Conservation (phyloP, 1,140 invertebrate species). For the Trialeurodes vaporariorum region DNA sequence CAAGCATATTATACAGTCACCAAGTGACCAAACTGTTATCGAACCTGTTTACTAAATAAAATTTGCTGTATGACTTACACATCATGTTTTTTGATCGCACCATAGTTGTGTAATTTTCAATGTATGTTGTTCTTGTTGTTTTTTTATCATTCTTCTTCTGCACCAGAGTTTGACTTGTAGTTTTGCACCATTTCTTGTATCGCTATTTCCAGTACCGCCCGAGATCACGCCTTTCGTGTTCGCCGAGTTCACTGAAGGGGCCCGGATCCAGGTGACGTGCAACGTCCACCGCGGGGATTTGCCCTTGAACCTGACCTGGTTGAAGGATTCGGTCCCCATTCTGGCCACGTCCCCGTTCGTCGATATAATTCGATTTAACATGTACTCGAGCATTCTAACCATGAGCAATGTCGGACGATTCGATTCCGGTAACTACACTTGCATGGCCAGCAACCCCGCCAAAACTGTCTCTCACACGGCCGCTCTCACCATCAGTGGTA, state of each 20-base stretch:
- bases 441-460: slow-evolving; percentile 53
- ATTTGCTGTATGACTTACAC: too few relatives aligned
- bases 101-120: too few relatives aligned
- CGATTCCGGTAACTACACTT: slow-evolving; percentile 58
- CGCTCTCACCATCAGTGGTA: slow-evolving; percentile 25
- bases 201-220: slow-evolving; percentile 16
- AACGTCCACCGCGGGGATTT: slow-evolving; percentile 54
- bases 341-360: slow-evolving; percentile 28
- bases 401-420: slow-evolving; percentile 68
- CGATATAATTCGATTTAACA: slow-evolving; percentile 24
- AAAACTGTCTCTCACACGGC: slow-evolving; percentile 22
- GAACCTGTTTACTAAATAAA: too few relatives aligned
- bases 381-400: slow-evolving; percentile 53
- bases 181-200: slow-evolving; percentile 10
- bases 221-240: slow-evolving; percentile 35
- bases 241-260: slow-evolving; percentile 41
- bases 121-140: background rate
- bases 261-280: slow-evolving; percentile 46
- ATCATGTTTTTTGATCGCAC: too few relatives aligned
- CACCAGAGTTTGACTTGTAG: background rate
- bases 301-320: slow-evolving; percentile 51
- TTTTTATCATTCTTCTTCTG: slow-evolving; percentile 8
- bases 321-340: slow-evolving; percentile 43
- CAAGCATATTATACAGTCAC: too few relatives aligned
- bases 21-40: too few relatives aligned